Evolutionary conservation across 2,888 invertebrate species (phyloP).

Genomic region (Caradrina kadenii): DNA sequence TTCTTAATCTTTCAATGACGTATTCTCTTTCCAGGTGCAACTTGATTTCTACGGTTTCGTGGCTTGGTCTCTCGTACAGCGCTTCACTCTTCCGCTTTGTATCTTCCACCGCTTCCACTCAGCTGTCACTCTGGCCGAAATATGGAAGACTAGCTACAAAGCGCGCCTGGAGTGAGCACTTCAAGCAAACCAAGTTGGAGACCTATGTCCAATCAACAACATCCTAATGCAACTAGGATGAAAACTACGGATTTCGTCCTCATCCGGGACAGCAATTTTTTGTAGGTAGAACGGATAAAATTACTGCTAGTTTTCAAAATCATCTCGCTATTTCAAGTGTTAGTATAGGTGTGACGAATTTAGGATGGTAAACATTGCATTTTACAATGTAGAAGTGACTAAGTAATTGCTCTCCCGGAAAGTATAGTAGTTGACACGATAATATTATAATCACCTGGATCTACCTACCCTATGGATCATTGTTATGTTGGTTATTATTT

Average conservation of each 20-base stretch:
- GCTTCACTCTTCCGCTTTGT: conserved; percentile 97
- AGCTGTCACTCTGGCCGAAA: conserved; percentile 98
- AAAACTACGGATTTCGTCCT: conserved; percentile 84
- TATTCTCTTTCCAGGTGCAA: conserved; percentile 90
- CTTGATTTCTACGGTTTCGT: conserved; percentile 97
- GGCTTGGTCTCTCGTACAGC: conserved; percentile 98
- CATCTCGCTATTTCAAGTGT: conserved; percentile 80
- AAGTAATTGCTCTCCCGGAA: conserved; percentile 79
- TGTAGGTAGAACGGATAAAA: conserved; percentile 81
- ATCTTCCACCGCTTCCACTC: conserved; percentile 99
- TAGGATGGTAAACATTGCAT: conserved; percentile 73
- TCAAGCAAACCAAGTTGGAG: conserved; percentile 65
- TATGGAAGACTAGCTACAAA: conserved; percentile 99
- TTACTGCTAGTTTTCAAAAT: conserved; percentile 82
- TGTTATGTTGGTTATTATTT: conserved; percentile 75
- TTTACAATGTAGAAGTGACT: conserved; percentile 65
- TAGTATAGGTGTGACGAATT: conserved; percentile 81
- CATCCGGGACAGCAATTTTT: conserved; percentile 86
- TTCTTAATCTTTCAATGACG: not conserved
- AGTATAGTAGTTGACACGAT: conserved; percentile 67
- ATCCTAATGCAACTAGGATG: conserved; percentile 72
- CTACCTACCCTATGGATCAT: conserved; percentile 73
- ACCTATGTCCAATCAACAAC: conserved; percentile 73
- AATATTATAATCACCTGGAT: conserved; percentile 62
- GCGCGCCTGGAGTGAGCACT: conserved; percentile 94